phyloP scores from a whole-genome alignment of 2,888 invertebrate genomes.

The Automeris io region DNA sequence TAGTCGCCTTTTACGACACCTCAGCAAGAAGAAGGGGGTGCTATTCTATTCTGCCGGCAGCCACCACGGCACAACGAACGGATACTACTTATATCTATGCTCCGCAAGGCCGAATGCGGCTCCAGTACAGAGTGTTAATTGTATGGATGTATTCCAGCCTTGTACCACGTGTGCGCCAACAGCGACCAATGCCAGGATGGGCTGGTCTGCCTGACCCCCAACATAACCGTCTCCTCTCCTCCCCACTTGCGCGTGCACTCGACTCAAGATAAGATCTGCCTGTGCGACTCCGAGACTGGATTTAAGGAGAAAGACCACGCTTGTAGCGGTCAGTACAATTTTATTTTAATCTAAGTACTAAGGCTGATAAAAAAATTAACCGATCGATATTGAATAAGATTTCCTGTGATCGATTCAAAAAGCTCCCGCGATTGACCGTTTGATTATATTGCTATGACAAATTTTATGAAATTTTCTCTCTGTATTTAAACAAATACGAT shows the following conservation, averaged over 20 bases:
- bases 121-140: too few relatives aligned
- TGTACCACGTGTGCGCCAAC: conserved; percentile 78
- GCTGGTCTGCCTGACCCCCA: conserved; percentile 77
- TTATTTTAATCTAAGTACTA: background rate
- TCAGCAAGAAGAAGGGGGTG: too few relatives aligned
- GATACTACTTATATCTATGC: background rate
- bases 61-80: background rate
- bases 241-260: conserved; percentile 50
- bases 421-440: background rate
- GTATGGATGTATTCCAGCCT: conserved; percentile 41
- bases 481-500: too few relatives aligned
- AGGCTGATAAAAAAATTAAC: too few relatives aligned
- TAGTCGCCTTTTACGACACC: too few relatives aligned
- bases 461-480: too few relatives aligned
- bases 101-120: too few relatives aligned
- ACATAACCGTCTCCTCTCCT: conserved; percentile 68
- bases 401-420: too few relatives aligned
- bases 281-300: conserved; percentile 78
- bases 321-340: conserved; percentile 75
- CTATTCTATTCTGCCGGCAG: too few relatives aligned
- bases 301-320: conserved; percentile 79
- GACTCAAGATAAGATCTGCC: conserved; percentile 71
- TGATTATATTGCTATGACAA: too few relatives aligned
- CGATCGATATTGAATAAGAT: background rate
- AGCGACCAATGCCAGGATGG: conserved; percentile 81